Conservation (phyloP, 2,113 vertebrate species). For the Pardalotus punctatus region DNA sequence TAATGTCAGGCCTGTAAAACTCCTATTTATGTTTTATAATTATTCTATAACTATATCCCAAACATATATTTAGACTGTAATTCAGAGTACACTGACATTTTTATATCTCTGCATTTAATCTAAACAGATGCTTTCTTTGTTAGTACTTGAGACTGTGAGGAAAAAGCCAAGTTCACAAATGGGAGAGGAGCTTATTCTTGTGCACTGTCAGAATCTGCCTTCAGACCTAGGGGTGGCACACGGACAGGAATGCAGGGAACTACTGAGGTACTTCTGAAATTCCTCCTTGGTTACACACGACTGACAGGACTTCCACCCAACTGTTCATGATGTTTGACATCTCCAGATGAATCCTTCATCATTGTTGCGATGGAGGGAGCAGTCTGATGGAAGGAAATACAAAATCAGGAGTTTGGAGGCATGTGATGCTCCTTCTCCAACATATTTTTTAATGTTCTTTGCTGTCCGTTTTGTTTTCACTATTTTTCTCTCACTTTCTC, state of each 20-base stretch:
- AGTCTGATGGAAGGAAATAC: neutral
- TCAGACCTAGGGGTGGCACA: neutral
- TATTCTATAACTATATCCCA: neutral
- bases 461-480: neutral
- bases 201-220: no score
- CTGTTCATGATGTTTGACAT: neutral
- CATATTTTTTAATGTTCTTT: fast-evolving
- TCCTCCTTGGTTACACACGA: neutral
- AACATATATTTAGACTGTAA: neutral
- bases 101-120: neutral
- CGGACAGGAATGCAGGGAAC: no score
- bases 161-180: neutral
- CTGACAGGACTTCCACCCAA: neutral
- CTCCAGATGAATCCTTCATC: neutral
- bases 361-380: neutral
- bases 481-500: neutral
- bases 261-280: neutral
- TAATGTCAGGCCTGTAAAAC: neutral
- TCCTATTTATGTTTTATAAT: neutral
- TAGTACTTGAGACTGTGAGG: neutral
- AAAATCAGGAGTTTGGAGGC: fast-evolving
- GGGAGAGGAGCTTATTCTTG: neutral
- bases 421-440: neutral
- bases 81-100: neutral
- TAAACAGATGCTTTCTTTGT: neutral